Percentiles rank a stretch among this genome's conserved stretches.
Evolutionary conservation across 2,888 invertebrate species (phyloP).

Genomic region (Galerucella pusilla): DNA sequence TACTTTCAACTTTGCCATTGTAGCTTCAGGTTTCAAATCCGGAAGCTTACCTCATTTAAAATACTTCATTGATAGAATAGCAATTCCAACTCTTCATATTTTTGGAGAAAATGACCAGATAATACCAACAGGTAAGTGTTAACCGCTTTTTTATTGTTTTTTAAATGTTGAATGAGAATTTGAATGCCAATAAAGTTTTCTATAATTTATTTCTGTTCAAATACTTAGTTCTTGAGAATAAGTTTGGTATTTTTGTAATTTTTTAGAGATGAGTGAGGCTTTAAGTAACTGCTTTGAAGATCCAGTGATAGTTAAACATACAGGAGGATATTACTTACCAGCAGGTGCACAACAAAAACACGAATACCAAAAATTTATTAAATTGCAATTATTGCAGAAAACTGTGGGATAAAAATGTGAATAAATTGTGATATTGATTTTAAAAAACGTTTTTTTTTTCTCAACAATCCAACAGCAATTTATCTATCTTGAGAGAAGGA

Average conservation of each 20-base stretch:
- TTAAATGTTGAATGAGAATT: constrained; percentile 10
- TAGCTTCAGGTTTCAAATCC: constrained; percentile 88
- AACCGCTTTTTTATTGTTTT: background rate
- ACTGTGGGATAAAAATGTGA: constrained; percentile 3
- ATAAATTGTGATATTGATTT: constrained; percentile 4
- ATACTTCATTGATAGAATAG: constrained; percentile 76
- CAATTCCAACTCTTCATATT: constrained; percentile 82
- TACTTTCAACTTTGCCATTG: constrained; percentile 85
- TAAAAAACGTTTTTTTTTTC: background rate
- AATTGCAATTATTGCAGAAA: constrained; percentile 51
- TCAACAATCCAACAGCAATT: background rate
- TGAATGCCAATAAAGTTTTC: background rate
- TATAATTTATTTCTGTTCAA: constrained; percentile 8
- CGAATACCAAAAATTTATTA: constrained; percentile 62
- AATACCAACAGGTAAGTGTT: constrained; percentile 75
- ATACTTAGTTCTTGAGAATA: background rate
- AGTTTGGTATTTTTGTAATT: constrained; percentile 17
- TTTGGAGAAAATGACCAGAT: constrained; percentile 87
- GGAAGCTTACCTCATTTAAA: constrained; percentile 80
- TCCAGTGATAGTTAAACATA: constrained; percentile 75
- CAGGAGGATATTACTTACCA: constrained; percentile 86
- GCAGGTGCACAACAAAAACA: constrained; percentile 61
- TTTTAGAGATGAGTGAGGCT: constrained; percentile 80
- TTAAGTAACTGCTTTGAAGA: constrained; percentile 74
- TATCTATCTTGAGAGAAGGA: too few relatives aligned